A percentile compares a stretch with the other conserved stretches of the same genome.
Conservation (phyloP, 2,888 invertebrate species). For the Amphipyra tragopoginis region DNA sequence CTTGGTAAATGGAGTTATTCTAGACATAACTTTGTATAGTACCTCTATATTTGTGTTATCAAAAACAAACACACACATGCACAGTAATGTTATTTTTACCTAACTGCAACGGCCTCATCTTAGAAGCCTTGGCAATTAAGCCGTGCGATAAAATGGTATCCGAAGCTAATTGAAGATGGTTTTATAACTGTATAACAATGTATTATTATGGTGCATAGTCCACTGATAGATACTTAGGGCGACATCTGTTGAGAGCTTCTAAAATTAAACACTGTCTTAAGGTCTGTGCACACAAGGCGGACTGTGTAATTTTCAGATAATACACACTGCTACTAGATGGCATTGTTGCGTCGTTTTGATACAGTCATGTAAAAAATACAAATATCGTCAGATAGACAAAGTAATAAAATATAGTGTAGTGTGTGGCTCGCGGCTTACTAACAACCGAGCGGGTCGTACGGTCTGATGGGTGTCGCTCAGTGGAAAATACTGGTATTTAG, state of each 20-base stretch:
- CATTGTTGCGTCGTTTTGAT: neutral
- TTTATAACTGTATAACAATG: conserved; percentile 12
- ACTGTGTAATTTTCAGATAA: neutral
- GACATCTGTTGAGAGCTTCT: conserved; percentile 28
- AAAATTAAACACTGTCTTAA: neutral
- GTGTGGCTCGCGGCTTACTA: too few species aligned
- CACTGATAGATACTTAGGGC: neutral
- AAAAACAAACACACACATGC: too few species aligned
- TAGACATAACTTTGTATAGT: neutral
- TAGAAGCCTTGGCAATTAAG: conserved; percentile 7
- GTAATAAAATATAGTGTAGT: too few species aligned
- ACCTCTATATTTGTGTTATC: too few species aligned
- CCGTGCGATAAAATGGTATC: conserved; percentile 4
- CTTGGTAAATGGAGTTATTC: neutral
- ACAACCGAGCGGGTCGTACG: too few species aligned
- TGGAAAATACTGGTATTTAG: too few species aligned
- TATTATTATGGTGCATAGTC: neutral
- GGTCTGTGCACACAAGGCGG: neutral
- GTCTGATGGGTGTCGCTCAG: too few species aligned
- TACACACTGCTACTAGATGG: conserved; percentile 2
- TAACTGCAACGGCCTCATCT: neutral
- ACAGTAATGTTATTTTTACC: neutral
- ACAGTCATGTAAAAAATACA: too few species aligned
- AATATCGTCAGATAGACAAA: too few species aligned
- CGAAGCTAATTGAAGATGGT: conserved; percentile 14